A percentile compares a stretch with the other conserved stretches of the same genome.
Conservation (phyloP, 2,888 invertebrate genomes). For the Smittia sp. region DNA sequence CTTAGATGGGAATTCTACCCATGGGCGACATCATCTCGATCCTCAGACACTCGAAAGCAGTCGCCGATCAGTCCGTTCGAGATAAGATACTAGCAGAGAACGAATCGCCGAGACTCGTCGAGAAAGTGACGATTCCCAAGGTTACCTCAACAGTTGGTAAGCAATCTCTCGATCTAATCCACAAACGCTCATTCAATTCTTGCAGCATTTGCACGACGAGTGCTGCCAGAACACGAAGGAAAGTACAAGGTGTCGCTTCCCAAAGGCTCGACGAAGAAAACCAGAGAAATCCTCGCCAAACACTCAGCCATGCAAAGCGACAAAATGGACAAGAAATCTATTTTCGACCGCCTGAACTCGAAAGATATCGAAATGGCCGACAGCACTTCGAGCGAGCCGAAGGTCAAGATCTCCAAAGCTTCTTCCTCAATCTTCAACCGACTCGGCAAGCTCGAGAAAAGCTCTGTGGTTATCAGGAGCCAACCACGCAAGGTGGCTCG, state of each 20-base stretch:
- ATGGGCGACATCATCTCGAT: conserved; percentile 71
- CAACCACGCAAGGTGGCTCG: conserved; percentile 42
- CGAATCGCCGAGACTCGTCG: conserved; percentile 54
- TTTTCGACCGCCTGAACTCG: conserved; percentile 22
- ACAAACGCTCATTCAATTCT: not conserved
- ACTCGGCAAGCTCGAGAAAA: conserved; percentile 47
- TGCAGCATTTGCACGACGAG: conserved; percentile 46
- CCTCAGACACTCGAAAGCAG: conserved; percentile 63
- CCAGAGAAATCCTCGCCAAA: conserved; percentile 54
- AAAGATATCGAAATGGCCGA: conserved; percentile 14
- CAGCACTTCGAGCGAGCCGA: conserved; percentile 4
- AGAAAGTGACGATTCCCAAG: conserved; percentile 52
- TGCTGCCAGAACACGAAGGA: conserved; percentile 58
- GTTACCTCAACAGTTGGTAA: not conserved
- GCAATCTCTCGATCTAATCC: not conserved
- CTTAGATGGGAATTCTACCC: conserved; percentile 72
- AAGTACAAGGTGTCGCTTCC: conserved; percentile 59
- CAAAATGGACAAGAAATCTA: conserved; percentile 24
- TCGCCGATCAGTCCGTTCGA: conserved; percentile 59
- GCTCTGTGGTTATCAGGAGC: conserved; percentile 49
- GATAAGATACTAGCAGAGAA: conserved; percentile 56
- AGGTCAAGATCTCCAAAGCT: conserved; percentile 45
- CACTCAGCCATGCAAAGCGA: conserved; percentile 46
- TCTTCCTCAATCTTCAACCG: conserved; percentile 51
- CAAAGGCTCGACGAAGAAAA: conserved; percentile 55